Evolutionary conservation across 2,888 invertebrate species (phyloP), one percentile per base, ranked within the genome.

Genomic region (Euplagia quadripunctaria): DNA sequence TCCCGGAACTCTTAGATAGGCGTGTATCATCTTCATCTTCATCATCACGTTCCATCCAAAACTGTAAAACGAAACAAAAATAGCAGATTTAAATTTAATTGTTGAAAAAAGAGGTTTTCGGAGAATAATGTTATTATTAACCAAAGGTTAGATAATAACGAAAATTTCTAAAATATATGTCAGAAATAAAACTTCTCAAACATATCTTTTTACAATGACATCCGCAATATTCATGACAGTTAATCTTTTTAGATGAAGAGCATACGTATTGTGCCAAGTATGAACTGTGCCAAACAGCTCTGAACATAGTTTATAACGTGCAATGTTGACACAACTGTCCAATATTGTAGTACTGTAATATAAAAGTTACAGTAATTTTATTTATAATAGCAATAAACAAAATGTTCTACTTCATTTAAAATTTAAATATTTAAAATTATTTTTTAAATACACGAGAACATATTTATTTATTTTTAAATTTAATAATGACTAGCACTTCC

Each of bases 281-380:
- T 88, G 89, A 91, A 90, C 86, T 89, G 85, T 90, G 92, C 90
- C 91, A 90, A 85, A 82, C 82, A 83, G 82, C 85, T 87, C 82
- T 84, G 78, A 82, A 87, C 87, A 88, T n/a, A 64, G 42, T 42
- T n/a, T 64, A 87, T 87, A 89, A 86, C 88, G 88, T 77, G 78
- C 79, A 86, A 81, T 82, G 51, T 72, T 72, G 31, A 61, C 76
- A 78, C 73, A 72, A 82, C 75, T 79, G 6, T 82, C 84, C 82
- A 79, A 86, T 87, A 89, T 86, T 84, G 82, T 83, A 83, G 68
- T 70, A 31, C 31, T n/a, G n/a, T n/a, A n/a, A 52, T 71, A 85
- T 82, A 66, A 70, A 80, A 70, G 72, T 80, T 84, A n/a, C n/a
- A 5, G 17, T 17, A 17, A 52, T 52, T 52, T 52, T 1, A 6